These are phyloP conservation scores for Empis stercorea DNA, from an alignment of 2,888 invertebrate species.

Conservation along the genomic window DNA sequence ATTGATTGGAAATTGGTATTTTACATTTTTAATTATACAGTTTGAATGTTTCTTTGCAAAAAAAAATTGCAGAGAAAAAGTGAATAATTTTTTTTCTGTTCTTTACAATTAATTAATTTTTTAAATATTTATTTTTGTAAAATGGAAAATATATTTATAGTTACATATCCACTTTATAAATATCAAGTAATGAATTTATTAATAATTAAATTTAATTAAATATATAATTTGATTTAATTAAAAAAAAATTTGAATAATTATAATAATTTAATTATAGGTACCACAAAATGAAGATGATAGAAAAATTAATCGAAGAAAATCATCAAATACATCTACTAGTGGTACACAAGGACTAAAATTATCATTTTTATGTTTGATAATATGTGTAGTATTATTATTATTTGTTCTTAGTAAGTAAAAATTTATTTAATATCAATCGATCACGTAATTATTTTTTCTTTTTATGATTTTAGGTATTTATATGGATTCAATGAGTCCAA, in stretches of 20 bases:
- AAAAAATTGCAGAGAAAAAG: too few relatives aligned
- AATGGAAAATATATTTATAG: not conserved
- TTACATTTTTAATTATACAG: too few relatives aligned
- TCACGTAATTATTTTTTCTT: too few relatives aligned
- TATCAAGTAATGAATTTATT: not conserved
- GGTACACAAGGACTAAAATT: conserved; percentile 28
- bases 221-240: too few relatives aligned
- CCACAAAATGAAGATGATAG: conserved; percentile 20
- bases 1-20: too few relatives aligned
- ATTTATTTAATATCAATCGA: not conserved
- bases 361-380: conserved; percentile 32
- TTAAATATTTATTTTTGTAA: not conserved
- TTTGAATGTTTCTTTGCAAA: too few relatives aligned
- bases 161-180: not conserved
- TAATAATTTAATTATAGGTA: conserved; percentile 7
- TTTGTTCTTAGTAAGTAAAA: conserved; percentile 29
- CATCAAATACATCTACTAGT: conserved; percentile 15
- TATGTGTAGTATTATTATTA: conserved; percentile 28
- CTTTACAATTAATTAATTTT: too few relatives aligned
- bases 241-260: not conserved
- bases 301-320: conserved; percentile 20
- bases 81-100: too few relatives aligned
- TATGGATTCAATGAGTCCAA: conserved; percentile 33
- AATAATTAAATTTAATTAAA: conserved; percentile 17
- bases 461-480: conserved; percentile 23